A percentile compares a stretch with the other conserved stretches of the same genome.
Conservation (phyloP, 2,113 vertebrate genomes). For the Tyto alba region DNA sequence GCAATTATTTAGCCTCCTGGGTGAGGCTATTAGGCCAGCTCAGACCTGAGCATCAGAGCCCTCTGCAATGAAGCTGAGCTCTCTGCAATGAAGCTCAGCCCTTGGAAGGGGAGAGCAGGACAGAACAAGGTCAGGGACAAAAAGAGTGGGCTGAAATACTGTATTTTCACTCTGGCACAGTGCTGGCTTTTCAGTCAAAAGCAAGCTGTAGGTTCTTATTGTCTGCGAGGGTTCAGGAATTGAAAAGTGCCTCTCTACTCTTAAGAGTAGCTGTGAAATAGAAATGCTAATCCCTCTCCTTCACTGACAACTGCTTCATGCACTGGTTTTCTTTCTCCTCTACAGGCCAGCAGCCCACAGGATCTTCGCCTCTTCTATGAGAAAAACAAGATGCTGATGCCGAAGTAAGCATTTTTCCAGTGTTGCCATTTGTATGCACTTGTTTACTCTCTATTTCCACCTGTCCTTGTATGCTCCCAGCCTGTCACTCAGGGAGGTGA, state of each 20-base stretch:
- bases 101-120: neutral
- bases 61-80: neutral
- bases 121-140: neutral
- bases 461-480: neutral
- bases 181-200: neutral
- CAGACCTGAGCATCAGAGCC: neutral
- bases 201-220: neutral
- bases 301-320: neutral
- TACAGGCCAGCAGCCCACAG: conserved; percentile 91
- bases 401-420: conserved; percentile 78
- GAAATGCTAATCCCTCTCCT: neutral
- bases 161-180: neutral
- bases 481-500: neutral
- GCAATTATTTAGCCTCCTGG: neutral
- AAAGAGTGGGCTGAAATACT: neutral
- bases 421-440: neutral
- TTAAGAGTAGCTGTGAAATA: neutral
- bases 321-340: neutral
- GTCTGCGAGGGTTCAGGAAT: neutral
- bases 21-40: conserved; percentile 24
- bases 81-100: neutral
- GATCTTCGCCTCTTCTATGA: conserved; percentile 94
- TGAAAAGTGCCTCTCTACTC: neutral
- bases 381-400: conserved; percentile 88
- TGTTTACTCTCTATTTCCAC: conserved; percentile 31